Percentiles rank a stretch among this genome's conserved stretches.
Evolutionary conservation across 2,113 vertebrate genomes (phyloP).

Genomic region (Pithys albifrons): DNA sequence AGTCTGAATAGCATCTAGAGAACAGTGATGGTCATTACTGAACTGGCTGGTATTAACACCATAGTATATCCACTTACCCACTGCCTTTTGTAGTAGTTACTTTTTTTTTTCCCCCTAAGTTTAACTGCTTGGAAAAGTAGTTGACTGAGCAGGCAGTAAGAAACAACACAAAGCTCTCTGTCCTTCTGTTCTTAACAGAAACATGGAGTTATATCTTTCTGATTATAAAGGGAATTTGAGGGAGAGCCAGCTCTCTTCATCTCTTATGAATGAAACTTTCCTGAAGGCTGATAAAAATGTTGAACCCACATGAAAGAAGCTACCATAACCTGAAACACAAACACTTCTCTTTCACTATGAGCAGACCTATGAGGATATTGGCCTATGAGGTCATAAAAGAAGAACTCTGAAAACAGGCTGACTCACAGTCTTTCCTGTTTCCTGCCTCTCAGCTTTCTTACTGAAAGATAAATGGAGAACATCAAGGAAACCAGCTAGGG

Average conservation of each 20-base stretch:
- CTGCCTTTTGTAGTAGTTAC: background rate
- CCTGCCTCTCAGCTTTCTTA: conserved; percentile 14
- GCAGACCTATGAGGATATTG: conserved; percentile 13
- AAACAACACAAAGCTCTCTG: background rate
- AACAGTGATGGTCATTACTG: fast-evolving
- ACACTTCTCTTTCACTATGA: background rate
- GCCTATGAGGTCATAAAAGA: conserved; percentile 50
- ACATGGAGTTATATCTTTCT: background rate
- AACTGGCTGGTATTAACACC: background rate
- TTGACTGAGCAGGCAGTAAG: background rate
- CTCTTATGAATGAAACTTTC: conserved; percentile 8
- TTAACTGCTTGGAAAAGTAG: background rate
- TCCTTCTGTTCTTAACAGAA: background rate
- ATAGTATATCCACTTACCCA: background rate
- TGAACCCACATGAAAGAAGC: conserved; percentile 20
- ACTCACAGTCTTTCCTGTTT: conserved; percentile 32
- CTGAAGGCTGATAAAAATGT: background rate
- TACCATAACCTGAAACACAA: conserved; percentile 3
- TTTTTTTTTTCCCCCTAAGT: background rate
- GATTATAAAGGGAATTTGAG: background rate
- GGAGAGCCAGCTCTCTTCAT: background rate
- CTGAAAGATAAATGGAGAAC: background rate
- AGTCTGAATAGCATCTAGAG: background rate
- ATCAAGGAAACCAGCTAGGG: background rate
- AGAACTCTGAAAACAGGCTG: conserved; percentile 27